phyloP scores from a whole-genome alignment of 2,888 invertebrate species.

The Augochlorella aurata region DNA sequence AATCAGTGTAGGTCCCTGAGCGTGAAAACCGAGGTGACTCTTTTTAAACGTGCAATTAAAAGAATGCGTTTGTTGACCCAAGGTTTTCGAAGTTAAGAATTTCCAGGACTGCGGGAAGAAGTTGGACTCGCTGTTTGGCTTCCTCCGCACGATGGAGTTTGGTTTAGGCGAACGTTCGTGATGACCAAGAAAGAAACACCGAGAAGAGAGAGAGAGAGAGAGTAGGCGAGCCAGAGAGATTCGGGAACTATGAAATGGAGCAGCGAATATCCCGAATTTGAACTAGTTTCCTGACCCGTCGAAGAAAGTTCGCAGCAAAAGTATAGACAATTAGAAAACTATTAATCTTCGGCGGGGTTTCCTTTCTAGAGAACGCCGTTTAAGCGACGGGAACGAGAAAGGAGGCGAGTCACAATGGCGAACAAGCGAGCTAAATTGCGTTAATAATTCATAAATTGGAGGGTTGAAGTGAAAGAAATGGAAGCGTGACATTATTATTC shows the following conservation, averaged over 20 bases:
- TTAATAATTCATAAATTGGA: neutral
- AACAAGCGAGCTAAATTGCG: neutral
- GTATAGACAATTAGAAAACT: neutral
- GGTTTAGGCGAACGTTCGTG: neutral
- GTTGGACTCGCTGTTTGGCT: too few species aligned
- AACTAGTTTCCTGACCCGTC: neutral
- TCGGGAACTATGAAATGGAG: neutral
- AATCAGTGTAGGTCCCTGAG: too few species aligned
- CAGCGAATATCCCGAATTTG: neutral
- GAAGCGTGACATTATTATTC: conserved; percentile 2
- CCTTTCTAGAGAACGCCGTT: neutral
- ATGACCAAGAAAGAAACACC: neutral
- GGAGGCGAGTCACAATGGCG: neutral
- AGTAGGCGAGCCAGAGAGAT: neutral
- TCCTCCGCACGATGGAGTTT: neutral
- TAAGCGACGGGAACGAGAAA: neutral
- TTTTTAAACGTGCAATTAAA: too few species aligned
- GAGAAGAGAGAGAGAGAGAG: neutral
- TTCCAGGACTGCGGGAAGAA: too few species aligned
- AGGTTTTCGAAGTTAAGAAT: too few species aligned
- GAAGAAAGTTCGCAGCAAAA: neutral
- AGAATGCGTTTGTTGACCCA: too few species aligned
- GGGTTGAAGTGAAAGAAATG: conserved; percentile 4
- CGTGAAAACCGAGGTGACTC: too few species aligned
- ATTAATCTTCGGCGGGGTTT: neutral